Evolutionary conservation across 2,113 vertebrate species (phyloP).

Genomic region (Andinoacara biseriatus): DNA sequence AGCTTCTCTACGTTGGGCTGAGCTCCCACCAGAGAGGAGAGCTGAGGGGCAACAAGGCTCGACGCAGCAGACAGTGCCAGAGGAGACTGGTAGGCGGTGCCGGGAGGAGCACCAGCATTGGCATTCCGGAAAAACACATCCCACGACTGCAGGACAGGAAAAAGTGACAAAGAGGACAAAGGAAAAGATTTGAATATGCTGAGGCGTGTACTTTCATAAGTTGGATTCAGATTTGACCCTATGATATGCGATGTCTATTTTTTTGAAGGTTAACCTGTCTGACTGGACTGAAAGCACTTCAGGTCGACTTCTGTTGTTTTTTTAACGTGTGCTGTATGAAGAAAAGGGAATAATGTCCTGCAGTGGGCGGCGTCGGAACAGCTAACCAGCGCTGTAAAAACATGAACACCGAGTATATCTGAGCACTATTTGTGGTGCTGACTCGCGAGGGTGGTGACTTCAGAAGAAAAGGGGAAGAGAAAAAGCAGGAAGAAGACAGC

Average conservation of each 20-base stretch:
- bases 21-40: constrained; percentile 85
- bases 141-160: constrained; percentile 87
- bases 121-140: constrained; percentile 98
- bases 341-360: background rate
- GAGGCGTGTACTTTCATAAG: too few species aligned
- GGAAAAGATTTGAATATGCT: too few species aligned
- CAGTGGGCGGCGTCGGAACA: background rate
- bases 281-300: too few species aligned
- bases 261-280: too few species aligned
- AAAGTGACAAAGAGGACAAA: too few species aligned
- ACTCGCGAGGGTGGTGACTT: background rate
- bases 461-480: background rate
- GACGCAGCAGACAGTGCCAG: constrained; percentile 79
- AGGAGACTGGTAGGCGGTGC: constrained; percentile 94
- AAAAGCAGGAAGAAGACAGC: background rate
- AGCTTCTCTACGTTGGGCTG: constrained; percentile 96
- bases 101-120: constrained; percentile 92
- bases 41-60: constrained; percentile 69
- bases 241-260: too few species aligned
- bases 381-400: background rate
- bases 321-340: too few species aligned
- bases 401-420: background rate
- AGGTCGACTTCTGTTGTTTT: too few species aligned
- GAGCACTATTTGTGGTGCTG: too few species aligned
- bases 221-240: too few species aligned